Evolutionary conservation across 2,113 vertebrate genomes (phyloP).

Genomic region (Acanthisitta chloris): DNA sequence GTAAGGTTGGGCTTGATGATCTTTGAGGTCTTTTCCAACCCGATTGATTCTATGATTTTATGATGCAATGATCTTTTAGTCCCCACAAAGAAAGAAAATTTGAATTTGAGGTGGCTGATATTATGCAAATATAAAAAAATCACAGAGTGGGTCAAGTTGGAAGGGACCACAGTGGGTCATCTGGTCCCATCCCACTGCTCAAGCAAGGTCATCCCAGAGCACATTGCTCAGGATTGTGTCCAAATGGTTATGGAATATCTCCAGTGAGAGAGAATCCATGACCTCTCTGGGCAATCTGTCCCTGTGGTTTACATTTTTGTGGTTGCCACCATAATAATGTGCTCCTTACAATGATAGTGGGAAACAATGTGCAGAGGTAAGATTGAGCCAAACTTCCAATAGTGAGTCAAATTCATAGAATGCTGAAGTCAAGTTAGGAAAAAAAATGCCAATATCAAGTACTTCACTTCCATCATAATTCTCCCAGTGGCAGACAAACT

Average conservation of each 20-base stretch:
- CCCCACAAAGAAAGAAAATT: not conserved
- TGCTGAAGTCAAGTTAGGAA: not conserved
- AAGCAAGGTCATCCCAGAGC: not conserved
- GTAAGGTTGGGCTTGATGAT: no score
- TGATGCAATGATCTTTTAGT: no score
- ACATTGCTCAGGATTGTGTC: not conserved
- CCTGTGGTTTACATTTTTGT: not conserved
- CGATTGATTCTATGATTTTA: no score
- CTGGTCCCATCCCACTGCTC: not conserved
- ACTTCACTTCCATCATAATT: slow-evolving; percentile 73
- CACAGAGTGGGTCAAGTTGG: not conserved
- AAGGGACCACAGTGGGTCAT: not conserved
- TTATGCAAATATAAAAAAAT: fast-evolving
- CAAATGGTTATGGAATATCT: not conserved
- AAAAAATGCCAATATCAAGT: not conserved
- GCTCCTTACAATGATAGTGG: not conserved
- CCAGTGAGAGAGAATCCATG: not conserved
- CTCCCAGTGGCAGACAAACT: slow-evolving; percentile 76
- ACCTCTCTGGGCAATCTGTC: not conserved
- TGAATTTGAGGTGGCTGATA: not conserved
- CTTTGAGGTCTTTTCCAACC: no score
- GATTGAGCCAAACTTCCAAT: not conserved
- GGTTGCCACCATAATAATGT: fast-evolving
- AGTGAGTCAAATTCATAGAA: not conserved
- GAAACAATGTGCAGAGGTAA: not conserved